Evolutionary conservation across 2,113 vertebrate species (phyloP).

Genomic region (Percina caprodes): DNA sequence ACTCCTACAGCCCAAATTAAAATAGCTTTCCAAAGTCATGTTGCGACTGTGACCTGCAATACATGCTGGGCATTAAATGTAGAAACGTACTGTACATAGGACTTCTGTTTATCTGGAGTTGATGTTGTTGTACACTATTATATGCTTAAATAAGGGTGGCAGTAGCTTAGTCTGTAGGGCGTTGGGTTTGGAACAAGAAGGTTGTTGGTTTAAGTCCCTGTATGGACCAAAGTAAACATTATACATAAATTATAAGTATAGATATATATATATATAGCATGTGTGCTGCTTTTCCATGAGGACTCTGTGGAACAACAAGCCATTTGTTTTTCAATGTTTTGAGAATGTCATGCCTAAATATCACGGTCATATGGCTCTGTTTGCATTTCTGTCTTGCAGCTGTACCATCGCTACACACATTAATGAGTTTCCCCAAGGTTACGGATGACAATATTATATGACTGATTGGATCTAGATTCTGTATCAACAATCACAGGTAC

Average conservation of each 20-base stretch:
- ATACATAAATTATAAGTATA: too few relatives aligned
- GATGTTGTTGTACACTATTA: too few relatives aligned
- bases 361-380: neutral
- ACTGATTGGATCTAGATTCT: neutral
- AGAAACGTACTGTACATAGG: neutral
- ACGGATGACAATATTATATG: neutral
- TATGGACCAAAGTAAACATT: too few relatives aligned
- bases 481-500: neutral
- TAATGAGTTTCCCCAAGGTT: constrained; percentile 17
- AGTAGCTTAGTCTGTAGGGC: too few relatives aligned
- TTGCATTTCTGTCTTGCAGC: constrained; percentile 1
- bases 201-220: too few relatives aligned
- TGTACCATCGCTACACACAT: constrained; percentile 7
- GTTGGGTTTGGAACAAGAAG: too few relatives aligned
- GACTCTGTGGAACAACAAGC: neutral
- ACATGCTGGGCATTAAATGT: neutral
- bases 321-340: constrained; percentile 38
- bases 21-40: neutral
- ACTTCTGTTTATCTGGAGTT: neutral
- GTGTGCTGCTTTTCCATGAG: neutral
- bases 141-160: too few relatives aligned
- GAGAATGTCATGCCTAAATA: constrained; percentile 46
- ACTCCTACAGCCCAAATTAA: neutral
- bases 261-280: neutral
- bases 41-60: neutral